Conservation (phyloP, 2,113 vertebrate species). For the Dasyornis broadbenti region DNA sequence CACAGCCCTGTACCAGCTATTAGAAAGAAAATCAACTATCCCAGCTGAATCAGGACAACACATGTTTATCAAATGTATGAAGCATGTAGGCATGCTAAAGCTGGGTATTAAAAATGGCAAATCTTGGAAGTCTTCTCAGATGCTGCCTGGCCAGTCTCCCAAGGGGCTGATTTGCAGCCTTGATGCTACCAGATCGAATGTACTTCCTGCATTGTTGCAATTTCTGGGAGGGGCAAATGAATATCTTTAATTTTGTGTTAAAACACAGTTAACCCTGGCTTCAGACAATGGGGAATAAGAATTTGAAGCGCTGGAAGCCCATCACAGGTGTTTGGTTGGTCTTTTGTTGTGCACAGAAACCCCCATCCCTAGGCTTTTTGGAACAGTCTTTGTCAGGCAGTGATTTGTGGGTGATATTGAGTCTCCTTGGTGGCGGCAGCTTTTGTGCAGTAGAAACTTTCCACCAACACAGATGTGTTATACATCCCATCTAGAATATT, state of each 20-base stretch:
- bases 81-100: not conserved
- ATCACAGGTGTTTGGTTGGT: not conserved
- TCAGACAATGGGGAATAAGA: not conserved
- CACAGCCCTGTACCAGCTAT: not conserved
- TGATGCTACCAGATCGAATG: not conserved
- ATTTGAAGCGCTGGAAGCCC: fast-evolving
- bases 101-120: not conserved
- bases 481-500: not conserved
- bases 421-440: not conserved
- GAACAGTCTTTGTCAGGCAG: not conserved
- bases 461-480: not conserved
- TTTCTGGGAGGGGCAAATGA: not conserved
- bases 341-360: not conserved
- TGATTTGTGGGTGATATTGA: not conserved
- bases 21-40: not conserved
- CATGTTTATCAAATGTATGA: not conserved
- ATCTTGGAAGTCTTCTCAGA: not conserved
- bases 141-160: not conserved
- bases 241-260: not conserved
- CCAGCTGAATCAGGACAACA: not conserved
- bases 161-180: not conserved
- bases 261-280: not conserved
- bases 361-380: not conserved
- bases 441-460: not conserved
- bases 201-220: not conserved